Evolutionary conservation across 2,888 invertebrate species (phyloP).

Genomic region (Osedax frankpressi): DNA sequence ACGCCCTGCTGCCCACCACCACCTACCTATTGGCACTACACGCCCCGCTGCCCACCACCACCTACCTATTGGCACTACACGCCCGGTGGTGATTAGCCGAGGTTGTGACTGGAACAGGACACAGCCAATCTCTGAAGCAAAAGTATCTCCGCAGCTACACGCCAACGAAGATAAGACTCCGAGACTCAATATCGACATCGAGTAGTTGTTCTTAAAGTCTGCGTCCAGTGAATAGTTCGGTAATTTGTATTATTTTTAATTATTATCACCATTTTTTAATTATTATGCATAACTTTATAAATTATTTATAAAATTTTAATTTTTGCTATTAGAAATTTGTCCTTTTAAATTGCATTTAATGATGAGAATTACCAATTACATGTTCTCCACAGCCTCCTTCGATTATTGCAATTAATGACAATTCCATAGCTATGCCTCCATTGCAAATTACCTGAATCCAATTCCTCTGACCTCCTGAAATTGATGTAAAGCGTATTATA

Average conservation of each 20-base stretch:
- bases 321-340: too few species aligned
- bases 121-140: conserved; percentile 75
- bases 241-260: too few species aligned
- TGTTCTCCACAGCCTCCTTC: conserved; percentile 60
- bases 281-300: too few species aligned
- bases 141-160: conserved; percentile 75
- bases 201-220: conserved; percentile 62
- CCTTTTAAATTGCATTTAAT: too few species aligned
- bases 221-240: too few species aligned
- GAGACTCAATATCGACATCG: conserved; percentile 63
- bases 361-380: conserved; percentile 40
- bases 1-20: too few species aligned
- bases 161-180: conserved; percentile 65
- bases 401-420: conserved; percentile 63
- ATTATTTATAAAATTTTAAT: too few species aligned
- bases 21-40: too few species aligned
- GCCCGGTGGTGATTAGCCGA: conserved; percentile 60
- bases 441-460: conserved; percentile 83
- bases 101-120: conserved; percentile 60
- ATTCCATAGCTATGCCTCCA: conserved; percentile 69
- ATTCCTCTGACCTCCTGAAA: conserved; percentile 67
- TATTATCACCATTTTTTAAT: too few species aligned
- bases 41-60: not conserved
- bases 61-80: conserved; percentile 61
- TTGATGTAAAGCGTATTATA: too few species aligned